Evolutionary conservation across 2,113 vertebrate genomes (phyloP), one percentile per base, ranked within the genome.

Genomic region (Cichladusa arquata): DNA sequence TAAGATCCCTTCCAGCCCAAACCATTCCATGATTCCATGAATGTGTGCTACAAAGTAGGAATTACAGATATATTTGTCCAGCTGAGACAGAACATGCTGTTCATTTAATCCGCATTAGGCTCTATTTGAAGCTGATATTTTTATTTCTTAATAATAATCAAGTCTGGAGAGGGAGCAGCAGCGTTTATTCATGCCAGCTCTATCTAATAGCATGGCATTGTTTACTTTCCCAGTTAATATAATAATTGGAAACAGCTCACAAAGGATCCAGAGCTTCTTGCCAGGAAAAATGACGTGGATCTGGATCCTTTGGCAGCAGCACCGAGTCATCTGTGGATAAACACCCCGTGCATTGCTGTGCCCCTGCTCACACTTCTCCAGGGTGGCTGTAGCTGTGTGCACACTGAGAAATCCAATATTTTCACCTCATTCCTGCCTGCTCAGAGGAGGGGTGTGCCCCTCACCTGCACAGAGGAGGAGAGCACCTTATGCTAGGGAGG

Each of bases 191-290:
- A 8, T 61, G 79, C 56, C 71, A 58, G 48, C 73, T 82, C 70
- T 72, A 81, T 81, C 69, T 66, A 78, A 88, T 51, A 66, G 25
- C 38, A 54, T 9, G 60, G 60, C 86, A 94, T 48, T 78, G 82
- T 97, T 97, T 97, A 93, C 92, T 85, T 80, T 95, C 76, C 58
- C 82, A 73, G 95, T 91, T 95, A 97, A 83, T 90, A 84, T 36
- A 60, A 65, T 97, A 94, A 96, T 96, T 94, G 90, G 81, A 97
- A 97, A 94, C 70, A 92, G 93, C 94, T 96, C 64, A 61, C 51
- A 95, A 67, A 94, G 87, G 48, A 97, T 93, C 96, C 90, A 73
- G 62, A 86, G 73, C 86, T 91, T 40, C 56, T 72, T 92, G 69
- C 93, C 86, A 92, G 87, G 90, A 95, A 93, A 71, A 86, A 84